Conservation (phyloP, 2,797 vertebrate species). For the Clarias fuscus region DNA sequence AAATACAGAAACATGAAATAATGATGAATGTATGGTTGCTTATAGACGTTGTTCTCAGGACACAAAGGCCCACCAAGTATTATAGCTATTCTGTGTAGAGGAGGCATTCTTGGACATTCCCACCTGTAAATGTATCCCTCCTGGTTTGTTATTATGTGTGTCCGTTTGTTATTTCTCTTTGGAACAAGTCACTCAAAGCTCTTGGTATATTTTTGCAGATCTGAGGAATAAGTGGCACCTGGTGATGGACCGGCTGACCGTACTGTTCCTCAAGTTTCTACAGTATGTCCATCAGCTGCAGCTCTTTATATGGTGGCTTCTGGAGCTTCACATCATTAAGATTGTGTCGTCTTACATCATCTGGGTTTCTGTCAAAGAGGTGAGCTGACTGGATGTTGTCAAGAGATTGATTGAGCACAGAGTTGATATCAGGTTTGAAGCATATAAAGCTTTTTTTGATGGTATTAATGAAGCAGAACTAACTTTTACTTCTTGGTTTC, state of each 20-base stretch:
- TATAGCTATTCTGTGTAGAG: background rate
- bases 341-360: constrained; percentile 92
- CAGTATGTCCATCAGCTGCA: constrained; percentile 89
- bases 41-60: background rate
- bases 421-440: background rate
- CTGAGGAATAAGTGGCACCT: constrained; percentile 89
- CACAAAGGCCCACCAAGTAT: background rate
- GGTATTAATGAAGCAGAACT: background rate
- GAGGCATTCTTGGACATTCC: background rate
- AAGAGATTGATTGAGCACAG: background rate
- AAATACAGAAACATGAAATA: background rate
- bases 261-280: constrained; percentile 88
- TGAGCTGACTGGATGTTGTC: constrained; percentile 57
- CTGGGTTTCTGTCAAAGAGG: constrained; percentile 94
- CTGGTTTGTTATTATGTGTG: constrained; percentile 3
- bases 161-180: background rate
- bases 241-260: constrained; percentile 90
- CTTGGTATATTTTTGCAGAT: constrained; percentile 65
- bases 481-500: background rate
- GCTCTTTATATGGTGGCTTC: constrained; percentile 90
- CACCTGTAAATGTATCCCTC: background rate
- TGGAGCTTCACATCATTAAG: constrained; percentile 93
- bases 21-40: background rate
- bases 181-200: background rate
- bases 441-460: background rate